Evolutionary conservation across 2,113 vertebrate genomes (phyloP).

Genomic region (Rhynchomys soricoides): DNA sequence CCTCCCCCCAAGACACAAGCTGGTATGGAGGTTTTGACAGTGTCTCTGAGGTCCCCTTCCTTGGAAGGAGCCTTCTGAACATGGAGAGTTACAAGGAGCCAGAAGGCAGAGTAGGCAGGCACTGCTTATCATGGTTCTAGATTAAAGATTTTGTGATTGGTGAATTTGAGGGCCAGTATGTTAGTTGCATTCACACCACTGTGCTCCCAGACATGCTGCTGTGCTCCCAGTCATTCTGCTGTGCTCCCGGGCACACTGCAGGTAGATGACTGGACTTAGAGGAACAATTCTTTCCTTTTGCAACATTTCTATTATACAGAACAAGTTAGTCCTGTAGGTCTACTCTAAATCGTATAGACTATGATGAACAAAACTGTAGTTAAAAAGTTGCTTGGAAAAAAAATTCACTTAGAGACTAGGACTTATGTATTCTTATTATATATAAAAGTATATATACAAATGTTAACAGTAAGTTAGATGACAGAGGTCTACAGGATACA

Average conservation of each 20-base stretch:
- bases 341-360: no score
- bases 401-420: no score
- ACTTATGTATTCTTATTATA: no score
- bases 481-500: background rate
- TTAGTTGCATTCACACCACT: rapidly evolving
- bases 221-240: no score
- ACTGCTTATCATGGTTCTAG: rapidly evolving
- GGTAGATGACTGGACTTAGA: background rate
- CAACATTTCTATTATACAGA: no score
- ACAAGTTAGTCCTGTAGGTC: no score
- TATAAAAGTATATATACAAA: no score
- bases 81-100: background rate
- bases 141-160: rapidly evolving
- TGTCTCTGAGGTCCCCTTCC: background rate
- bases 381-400: no score
- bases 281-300: no score
- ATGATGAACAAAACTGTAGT: no score
- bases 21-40: background rate
- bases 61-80: background rate
- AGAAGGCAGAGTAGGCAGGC: background rate
- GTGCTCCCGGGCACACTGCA: no score
- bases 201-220: no score
- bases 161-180: rapidly evolving
- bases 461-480: background rate
- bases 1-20: background rate